Percentiles rank a stretch among this genome's conserved stretches.
These are phyloP conservation scores for Leuciscus idus DNA, from an alignment of 2,113 vertebrate genomes.

Conservation along the genomic window DNA sequence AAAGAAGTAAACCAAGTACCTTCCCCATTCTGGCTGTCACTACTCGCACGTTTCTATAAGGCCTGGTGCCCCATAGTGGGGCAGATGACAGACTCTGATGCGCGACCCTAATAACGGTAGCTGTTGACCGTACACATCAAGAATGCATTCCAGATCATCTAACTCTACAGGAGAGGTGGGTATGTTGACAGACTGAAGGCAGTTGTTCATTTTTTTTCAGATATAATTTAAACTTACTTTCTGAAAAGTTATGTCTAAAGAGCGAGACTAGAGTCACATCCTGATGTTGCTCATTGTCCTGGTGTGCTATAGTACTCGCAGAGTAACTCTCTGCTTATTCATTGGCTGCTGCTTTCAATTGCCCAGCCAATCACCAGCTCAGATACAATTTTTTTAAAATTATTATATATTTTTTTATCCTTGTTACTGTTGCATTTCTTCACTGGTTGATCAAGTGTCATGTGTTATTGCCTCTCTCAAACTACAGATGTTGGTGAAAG, in stretches of 20 bases:
- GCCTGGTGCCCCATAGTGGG: too few relatives aligned
- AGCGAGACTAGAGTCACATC: conserved; percentile 81
- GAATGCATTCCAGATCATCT: too few relatives aligned
- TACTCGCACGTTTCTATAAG: too few relatives aligned
- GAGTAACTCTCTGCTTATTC: conserved; percentile 78
- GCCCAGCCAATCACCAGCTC: conserved; percentile 76
- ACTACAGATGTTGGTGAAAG: too few relatives aligned
- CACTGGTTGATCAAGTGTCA: too few relatives aligned
- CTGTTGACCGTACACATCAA: background rate
- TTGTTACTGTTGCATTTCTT: too few relatives aligned
- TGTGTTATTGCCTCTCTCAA: too few relatives aligned
- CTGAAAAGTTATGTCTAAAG: conserved; percentile 45
- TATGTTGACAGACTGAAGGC: background rate
- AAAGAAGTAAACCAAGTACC: too few relatives aligned
- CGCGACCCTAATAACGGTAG: background rate
- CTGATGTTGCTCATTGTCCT: conserved; percentile 63
- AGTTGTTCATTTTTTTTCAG: background rate
- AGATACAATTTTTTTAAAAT: conserved; percentile 66
- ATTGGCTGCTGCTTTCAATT: conserved; percentile 75
- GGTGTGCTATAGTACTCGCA: conserved; percentile 78
- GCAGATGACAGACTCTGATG: background rate
- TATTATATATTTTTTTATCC: background rate
- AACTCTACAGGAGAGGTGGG: background rate
- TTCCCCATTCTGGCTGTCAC: too few relatives aligned
- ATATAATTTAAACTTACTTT: background rate